These are phyloP conservation scores for Atractosteus spatula DNA, from an alignment of 2,113 vertebrate species.

Conservation along the genomic window DNA sequence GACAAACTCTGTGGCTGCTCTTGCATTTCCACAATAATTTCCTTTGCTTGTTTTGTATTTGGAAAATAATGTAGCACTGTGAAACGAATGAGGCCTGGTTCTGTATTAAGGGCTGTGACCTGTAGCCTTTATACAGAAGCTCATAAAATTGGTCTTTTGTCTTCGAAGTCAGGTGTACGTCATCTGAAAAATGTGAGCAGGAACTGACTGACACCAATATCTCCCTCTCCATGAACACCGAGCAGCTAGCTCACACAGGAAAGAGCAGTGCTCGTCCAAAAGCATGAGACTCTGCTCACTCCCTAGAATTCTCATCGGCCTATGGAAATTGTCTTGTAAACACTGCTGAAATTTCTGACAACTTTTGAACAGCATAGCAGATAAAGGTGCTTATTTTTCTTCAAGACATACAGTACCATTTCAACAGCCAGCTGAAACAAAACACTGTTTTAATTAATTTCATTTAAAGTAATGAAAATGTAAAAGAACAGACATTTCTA, in stretches of 20 bases:
- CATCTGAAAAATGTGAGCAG: slow-evolving; percentile 46
- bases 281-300: slow-evolving; percentile 25
- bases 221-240: slow-evolving; percentile 7
- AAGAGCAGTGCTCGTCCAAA: slow-evolving; percentile 23
- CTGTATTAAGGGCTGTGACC: slow-evolving; percentile 71
- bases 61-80: slow-evolving; percentile 1
- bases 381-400: neutral
- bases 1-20: no score
- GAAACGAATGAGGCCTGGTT: slow-evolving; percentile 68
- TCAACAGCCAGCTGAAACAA: neutral
- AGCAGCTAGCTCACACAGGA: slow-evolving; percentile 31
- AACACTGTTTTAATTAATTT: no score
- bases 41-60: no score
- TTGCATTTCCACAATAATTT: no score
- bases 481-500: no score
- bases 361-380: slow-evolving; percentile 14
- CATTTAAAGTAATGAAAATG: no score
- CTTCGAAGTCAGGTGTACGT: slow-evolving; percentile 72
- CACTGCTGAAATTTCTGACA: slow-evolving; percentile 33
- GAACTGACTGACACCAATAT: slow-evolving; percentile 1
- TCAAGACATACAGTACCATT: neutral
- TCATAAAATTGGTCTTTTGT: slow-evolving; percentile 69
- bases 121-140: slow-evolving; percentile 35
- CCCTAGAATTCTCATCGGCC: slow-evolving; percentile 48
- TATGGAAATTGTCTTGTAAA: slow-evolving; percentile 60